Evolutionary conservation across 1,140 invertebrate genomes (phyloP).

Genomic region (Macrobrachium nipponense): DNA sequence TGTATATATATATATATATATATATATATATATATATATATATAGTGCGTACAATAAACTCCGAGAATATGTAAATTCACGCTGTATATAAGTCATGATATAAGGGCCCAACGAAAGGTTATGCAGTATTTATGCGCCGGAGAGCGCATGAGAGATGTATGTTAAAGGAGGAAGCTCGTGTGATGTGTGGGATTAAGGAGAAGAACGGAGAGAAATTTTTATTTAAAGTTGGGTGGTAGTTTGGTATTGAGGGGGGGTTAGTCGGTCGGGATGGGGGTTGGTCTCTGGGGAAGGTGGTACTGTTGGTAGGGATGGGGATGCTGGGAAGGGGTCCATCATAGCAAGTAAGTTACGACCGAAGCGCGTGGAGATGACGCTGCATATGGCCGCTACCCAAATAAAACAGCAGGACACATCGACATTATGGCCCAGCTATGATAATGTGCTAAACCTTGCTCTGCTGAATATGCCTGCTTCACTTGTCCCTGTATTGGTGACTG

Average conservation of each 20-base stretch:
- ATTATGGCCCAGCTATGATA: constrained; percentile 57
- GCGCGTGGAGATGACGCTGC: constrained; percentile 49
- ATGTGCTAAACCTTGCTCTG: constrained; percentile 31
- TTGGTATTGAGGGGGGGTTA: neutral
- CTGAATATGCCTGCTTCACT: neutral
- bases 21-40: neutral
- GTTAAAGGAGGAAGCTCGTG: neutral
- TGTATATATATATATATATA: constrained; percentile 9
- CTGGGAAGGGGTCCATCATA: constrained; percentile 35
- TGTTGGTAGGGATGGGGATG: neutral
- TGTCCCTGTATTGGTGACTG: neutral
- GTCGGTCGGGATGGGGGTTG: neutral
- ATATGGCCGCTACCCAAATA: constrained; percentile 55
- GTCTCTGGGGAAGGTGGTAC: neutral
- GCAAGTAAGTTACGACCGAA: constrained; percentile 45
- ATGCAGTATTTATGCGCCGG: neutral
- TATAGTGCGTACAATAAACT: no score
- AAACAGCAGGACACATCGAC: constrained; percentile 55
- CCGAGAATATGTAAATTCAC: no score
- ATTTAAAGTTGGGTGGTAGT: neutral
- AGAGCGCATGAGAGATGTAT: neutral
- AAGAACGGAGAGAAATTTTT: no score
- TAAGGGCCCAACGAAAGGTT: no score
- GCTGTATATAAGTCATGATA: no score
- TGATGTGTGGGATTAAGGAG: neutral